Conservation (phyloP, 1,140 invertebrate species). For the Piezodorus guildinii region DNA sequence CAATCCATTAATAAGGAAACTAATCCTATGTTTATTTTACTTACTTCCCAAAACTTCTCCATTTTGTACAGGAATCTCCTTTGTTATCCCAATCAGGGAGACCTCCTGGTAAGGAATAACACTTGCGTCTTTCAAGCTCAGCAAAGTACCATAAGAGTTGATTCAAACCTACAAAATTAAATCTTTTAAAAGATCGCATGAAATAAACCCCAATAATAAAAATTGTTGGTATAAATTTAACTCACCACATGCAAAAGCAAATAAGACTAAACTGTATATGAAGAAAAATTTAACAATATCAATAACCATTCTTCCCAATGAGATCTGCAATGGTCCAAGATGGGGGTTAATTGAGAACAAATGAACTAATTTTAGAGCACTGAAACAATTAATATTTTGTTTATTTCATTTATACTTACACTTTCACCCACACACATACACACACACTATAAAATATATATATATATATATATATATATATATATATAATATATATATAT, state of each 20-base stretch:
- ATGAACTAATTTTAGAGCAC: slow-evolving; percentile 76
- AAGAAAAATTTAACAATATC: slow-evolving; percentile 83
- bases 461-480: no score
- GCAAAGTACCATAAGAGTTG: slow-evolving; percentile 86
- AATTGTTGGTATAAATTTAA: slow-evolving; percentile 11
- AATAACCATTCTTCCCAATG: slow-evolving; percentile 70
- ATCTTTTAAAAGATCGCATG: no score
- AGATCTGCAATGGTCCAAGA: slow-evolving; percentile 75
- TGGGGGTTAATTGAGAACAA: slow-evolving; percentile 86
- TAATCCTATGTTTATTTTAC: slow-evolving; percentile 6
- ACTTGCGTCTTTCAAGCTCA: slow-evolving; percentile 63
- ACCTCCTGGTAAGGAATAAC: slow-evolving; percentile 47
- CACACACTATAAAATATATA: no score
- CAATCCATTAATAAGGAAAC: no score
- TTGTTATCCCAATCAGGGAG: slow-evolving; percentile 51
- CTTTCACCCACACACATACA: no score
- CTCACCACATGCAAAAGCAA: slow-evolving; percentile 69
- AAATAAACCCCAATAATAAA: not conserved
- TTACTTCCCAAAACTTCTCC: slow-evolving; percentile 53
- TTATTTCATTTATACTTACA: no score
- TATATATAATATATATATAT: no score
- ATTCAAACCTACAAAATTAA: slow-evolving; percentile 46
- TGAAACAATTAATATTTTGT: slow-evolving; percentile 34
- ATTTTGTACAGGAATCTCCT: slow-evolving; percentile 62
- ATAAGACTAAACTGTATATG: slow-evolving; percentile 69